Evolutionary conservation across 2,888 invertebrate genomes (phyloP).

Genomic region (Amphiduros pacificus): DNA sequence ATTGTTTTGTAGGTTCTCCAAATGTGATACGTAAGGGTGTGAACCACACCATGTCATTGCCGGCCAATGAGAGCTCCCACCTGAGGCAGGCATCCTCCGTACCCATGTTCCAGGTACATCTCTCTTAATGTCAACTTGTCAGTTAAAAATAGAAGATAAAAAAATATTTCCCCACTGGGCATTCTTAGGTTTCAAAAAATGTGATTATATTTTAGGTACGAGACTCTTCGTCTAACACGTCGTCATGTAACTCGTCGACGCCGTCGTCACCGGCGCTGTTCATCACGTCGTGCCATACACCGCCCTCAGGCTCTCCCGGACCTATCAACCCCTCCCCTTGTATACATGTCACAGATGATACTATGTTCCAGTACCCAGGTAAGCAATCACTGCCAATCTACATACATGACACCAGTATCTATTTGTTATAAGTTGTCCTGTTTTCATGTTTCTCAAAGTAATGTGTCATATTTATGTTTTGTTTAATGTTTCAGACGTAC

Average conservation of each 20-base stretch:
- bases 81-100: slow-evolving; percentile 22
- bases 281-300: slow-evolving; percentile 61
- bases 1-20: no score
- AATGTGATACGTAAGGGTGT: slow-evolving; percentile 34
- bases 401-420: no score
- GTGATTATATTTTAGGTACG: no score
- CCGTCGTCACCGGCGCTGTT: slow-evolving; percentile 87
- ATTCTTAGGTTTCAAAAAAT: no score
- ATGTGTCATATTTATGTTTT: no score
- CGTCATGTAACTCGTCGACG: slow-evolving; percentile 94
- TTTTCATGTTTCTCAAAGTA: no score
- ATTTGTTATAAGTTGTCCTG: no score
- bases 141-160: no score
- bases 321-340: no score
- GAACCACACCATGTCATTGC: slow-evolving; percentile 32
- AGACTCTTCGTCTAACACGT: slow-evolving; percentile 79
- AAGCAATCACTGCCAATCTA: neutral
- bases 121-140: no score
- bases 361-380: slow-evolving; percentile 31
- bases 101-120: slow-evolving; percentile 28
- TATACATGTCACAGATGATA: slow-evolving; percentile 21
- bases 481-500: slow-evolving; percentile 4
- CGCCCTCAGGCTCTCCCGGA: slow-evolving; percentile 49
- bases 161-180: no score
- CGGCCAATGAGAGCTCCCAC: slow-evolving; percentile 11